These are phyloP conservation scores for Cheilosia vernalis DNA, from an alignment of 2,888 invertebrate species.

Conservation along the genomic window DNA sequence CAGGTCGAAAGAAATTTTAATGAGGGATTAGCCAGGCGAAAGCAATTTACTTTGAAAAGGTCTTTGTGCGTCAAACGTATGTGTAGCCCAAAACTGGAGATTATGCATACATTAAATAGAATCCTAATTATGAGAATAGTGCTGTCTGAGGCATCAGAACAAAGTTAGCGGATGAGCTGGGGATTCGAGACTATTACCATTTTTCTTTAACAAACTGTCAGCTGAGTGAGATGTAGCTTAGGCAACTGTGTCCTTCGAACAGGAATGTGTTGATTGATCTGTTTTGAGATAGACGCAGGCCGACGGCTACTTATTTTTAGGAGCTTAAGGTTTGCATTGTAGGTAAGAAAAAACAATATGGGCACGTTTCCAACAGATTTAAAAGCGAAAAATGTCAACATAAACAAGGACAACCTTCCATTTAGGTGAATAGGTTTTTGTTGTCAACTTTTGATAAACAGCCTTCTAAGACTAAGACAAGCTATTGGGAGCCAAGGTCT, in stretches of 20 bases:
- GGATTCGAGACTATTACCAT: slow-evolving; percentile 18
- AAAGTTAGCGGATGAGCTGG: slow-evolving; percentile 28
- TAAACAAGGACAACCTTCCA: no score
- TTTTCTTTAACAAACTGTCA: background rate
- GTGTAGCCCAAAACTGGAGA: background rate
- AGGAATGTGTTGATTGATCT: background rate
- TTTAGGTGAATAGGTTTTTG: no score
- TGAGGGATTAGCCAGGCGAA: slow-evolving; percentile 25
- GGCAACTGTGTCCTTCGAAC: background rate
- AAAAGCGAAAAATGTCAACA: no score
- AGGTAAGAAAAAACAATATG: no score
- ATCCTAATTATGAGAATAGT: slow-evolving; percentile 14
- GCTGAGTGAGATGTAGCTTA: slow-evolving; percentile 12
- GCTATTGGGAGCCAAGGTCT: no score
- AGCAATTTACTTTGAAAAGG: slow-evolving; percentile 9
- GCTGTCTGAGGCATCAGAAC: background rate
- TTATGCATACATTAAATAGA: background rate
- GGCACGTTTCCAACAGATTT: no score
- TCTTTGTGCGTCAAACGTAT: slow-evolving; percentile 3
- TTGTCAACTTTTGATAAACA: no score
- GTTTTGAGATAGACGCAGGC: background rate
- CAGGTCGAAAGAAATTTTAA: slow-evolving; percentile 6
- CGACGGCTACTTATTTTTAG: background rate
- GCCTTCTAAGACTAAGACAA: no score
- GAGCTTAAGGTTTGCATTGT: no score